Percentiles rank a stretch among this genome's conserved stretches.
Evolutionary conservation across 1,140 invertebrate genomes (phyloP).

Genomic region (Cardiocondyla obscurior): DNA sequence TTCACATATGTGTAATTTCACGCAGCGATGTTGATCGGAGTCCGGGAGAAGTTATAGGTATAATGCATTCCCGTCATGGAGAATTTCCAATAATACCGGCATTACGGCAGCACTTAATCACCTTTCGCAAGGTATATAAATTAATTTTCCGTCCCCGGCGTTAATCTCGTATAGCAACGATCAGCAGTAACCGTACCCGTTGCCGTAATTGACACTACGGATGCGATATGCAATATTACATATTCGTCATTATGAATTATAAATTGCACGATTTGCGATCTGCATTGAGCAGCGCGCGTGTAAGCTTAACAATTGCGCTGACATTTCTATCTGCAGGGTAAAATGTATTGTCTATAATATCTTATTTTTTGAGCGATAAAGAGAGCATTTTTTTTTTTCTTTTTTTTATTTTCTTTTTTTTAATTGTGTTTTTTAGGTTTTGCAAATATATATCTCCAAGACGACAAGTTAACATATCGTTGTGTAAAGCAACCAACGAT

Average conservation of each 20-base stretch:
- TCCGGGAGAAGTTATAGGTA: slow-evolving; percentile 23
- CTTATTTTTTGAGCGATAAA: no score
- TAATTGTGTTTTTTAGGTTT: no score
- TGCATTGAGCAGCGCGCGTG: background rate
- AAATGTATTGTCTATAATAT: background rate
- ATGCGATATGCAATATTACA: slow-evolving; percentile 9
- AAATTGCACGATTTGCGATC: background rate
- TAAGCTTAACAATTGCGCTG: slow-evolving; percentile 10
- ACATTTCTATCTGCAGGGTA: background rate
- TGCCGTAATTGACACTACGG: slow-evolving; percentile 47
- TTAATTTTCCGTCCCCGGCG: slow-evolving; percentile 38
- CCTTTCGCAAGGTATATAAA: slow-evolving; percentile 48
- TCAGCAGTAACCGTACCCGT: slow-evolving; percentile 26
- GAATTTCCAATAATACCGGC: slow-evolving; percentile 45
- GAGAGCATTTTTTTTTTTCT: background rate
- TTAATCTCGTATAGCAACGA: slow-evolving; percentile 42
- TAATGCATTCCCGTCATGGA: slow-evolving; percentile 43
- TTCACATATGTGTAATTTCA: slow-evolving; percentile 21
- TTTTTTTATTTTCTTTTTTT: no score
- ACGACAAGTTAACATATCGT: background rate
- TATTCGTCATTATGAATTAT: slow-evolving; percentile 42
- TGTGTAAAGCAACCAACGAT: background rate
- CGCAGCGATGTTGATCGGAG: slow-evolving; percentile 4
- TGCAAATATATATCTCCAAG: background rate
- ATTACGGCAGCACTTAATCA: slow-evolving; percentile 45